These are phyloP conservation scores for Eubasilissa splendida DNA, from an alignment of 2,888 invertebrate genomes.

Conservation along the genomic window DNA sequence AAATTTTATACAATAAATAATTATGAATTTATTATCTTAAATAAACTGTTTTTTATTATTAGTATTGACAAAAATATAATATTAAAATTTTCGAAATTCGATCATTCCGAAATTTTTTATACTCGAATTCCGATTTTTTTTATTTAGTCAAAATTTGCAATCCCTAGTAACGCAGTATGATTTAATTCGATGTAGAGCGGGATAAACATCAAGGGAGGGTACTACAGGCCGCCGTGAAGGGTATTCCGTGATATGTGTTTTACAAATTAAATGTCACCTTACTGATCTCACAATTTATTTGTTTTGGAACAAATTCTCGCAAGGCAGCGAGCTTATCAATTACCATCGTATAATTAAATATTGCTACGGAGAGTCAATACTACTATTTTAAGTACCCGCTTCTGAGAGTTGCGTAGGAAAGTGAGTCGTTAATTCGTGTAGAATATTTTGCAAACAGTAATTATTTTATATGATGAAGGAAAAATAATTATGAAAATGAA, in stretches of 20 bases:
- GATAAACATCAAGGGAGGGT: neutral
- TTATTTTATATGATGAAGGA: no score
- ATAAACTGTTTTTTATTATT: no score
- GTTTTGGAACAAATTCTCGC: neutral
- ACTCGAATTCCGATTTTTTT: no score
- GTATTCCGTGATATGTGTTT: conserved; percentile 7
- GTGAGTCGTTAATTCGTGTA: no score
- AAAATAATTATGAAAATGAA: no score
- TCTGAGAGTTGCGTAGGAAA: neutral
- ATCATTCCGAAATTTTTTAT: no score
- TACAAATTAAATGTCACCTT: conserved; percentile 7
- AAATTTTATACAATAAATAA: no score
- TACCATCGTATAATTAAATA: neutral
- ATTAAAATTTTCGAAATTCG: no score
- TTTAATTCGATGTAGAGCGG: neutral
- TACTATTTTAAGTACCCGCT: neutral
- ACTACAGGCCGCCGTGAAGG: neutral
- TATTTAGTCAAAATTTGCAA: no score
- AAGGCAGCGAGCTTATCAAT: neutral
- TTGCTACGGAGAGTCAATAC: neutral
- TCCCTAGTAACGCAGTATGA: neutral
- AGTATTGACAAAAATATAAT: no score
- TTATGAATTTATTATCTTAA: no score
- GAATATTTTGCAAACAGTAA: no score
- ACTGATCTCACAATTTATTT: neutral